A percentile compares a stretch with the other conserved stretches of the same genome.
Evolutionary conservation across 2,113 vertebrate genomes (phyloP).

Genomic region (Mastomys coucha): DNA sequence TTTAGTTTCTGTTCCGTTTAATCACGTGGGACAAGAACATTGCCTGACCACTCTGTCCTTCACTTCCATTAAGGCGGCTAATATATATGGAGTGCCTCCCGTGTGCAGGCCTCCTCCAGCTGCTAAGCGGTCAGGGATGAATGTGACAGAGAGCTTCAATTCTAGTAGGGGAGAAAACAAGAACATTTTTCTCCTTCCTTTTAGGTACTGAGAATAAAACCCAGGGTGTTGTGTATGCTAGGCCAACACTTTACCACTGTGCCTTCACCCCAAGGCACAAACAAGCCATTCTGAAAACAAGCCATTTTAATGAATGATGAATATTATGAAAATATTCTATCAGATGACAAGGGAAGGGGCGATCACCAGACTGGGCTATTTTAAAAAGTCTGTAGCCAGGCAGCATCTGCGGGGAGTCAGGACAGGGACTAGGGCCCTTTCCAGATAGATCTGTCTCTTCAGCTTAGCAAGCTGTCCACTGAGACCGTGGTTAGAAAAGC

Average conservation of each 20-base stretch:
- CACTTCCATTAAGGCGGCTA: neutral
- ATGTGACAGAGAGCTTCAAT: neutral
- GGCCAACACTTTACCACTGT: neutral
- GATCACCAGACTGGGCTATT: neutral
- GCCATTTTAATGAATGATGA: neutral
- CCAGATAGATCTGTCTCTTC: neutral
- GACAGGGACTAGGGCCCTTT: neutral
- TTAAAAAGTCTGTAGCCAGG: constrained; percentile 13
- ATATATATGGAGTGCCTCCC: neutral
- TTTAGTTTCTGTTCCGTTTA: neutral
- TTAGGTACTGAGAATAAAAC: neutral
- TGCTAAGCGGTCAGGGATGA: neutral
- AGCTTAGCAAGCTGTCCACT: neutral
- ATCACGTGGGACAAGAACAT: neutral
- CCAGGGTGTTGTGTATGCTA: neutral
- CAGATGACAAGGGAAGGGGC: neutral
- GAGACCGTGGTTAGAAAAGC: neutral
- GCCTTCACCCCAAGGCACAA: neutral
- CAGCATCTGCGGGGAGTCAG: neutral
- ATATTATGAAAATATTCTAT: neutral
- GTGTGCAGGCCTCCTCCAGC: neutral
- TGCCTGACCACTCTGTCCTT: neutral
- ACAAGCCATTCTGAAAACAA: constrained; percentile 42
- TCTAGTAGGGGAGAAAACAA: constrained; percentile 15
- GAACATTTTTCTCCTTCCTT: neutral